Evolutionary conservation across 2,888 invertebrate genomes (phyloP), one percentile per base, ranked within the genome.

Genomic region (Tineola bisselliella): DNA sequence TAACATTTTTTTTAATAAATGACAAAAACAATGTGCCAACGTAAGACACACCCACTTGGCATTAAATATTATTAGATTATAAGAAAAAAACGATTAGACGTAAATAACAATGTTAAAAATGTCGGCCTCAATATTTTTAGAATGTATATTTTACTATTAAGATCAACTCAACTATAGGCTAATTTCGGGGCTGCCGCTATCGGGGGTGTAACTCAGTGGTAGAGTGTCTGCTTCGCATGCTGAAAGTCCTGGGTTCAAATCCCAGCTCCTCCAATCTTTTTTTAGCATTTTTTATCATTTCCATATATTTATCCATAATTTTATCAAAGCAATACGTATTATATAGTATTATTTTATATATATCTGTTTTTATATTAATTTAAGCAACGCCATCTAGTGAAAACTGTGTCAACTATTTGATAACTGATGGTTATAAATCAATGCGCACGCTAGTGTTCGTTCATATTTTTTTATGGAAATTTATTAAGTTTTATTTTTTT

Each of bases 181-280:
- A 63, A 67, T 70, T 71, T 71, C 66, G 62, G 0, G 8, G 0
- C 0, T 0, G 0, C 0, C 0, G 0, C 0, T 12, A 65, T 62
- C 65, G 83, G 83, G 82, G 81, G 76, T 81, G 79, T 84, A 82
- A 80, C 81, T 82, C 83, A 84, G 83, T 79, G 82, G 84, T 82
- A 83, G 81, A 82, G 82, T 81, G 82, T 80, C 79, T 80, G 84
- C 82, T 84, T 83, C 79, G 72, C 83, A 82, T 83, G 81, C 81
- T 79, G 79, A 79, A 83, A 83, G 84, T 82, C 86, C 81, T 80
- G 86, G 83, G 84, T 84, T 87, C 86, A 81, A 87, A 83, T 83
- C 84, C 83, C 86, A 80, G 81, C 81, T 76, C 77, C 84, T 87
- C 84, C 86, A 65, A 0, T 0, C 0, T 64, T 65, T 64, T 64